Conservation (phyloP, 2,888 invertebrate species). For the Tinea semifulvella region DNA sequence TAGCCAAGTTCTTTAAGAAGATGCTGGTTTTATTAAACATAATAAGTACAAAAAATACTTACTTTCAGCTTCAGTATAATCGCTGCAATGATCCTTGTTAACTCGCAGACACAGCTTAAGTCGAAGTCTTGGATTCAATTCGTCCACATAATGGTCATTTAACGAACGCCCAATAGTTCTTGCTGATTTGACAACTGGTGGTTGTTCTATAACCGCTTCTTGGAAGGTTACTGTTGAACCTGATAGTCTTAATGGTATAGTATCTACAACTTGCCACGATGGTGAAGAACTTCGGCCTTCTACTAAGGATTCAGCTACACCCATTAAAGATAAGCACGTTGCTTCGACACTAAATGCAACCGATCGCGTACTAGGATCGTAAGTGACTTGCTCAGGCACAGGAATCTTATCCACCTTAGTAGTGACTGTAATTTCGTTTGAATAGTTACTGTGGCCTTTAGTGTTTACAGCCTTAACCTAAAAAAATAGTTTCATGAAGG, state of each 20-base stretch:
- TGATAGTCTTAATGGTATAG: constrained; percentile 75
- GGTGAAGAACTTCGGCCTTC: constrained; percentile 49
- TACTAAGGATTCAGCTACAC: constrained; percentile 76
- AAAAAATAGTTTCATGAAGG: constrained; percentile 17
- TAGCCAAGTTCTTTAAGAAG: no score
- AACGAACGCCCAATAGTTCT: constrained; percentile 52
- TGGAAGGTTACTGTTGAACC: constrained; percentile 75
- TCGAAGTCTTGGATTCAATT: constrained; percentile 74
- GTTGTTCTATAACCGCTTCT: constrained; percentile 74
- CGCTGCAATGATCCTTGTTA: constrained; percentile 84
- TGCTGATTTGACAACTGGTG: constrained; percentile 37
- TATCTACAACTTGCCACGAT: constrained; percentile 71
- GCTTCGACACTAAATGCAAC: constrained; percentile 82
- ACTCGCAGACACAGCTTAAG: constrained; percentile 84
- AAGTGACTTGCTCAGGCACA: constrained; percentile 81
- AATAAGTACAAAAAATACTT: constrained; percentile 43
- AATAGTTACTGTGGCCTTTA: constrained; percentile 87
- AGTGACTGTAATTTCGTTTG: constrained; percentile 81
- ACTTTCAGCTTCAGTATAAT: constrained; percentile 85
- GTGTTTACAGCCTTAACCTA: constrained; percentile 88
- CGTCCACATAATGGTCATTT: constrained; percentile 60
- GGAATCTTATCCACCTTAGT: constrained; percentile 88
- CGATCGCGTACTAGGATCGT: constrained; percentile 79
- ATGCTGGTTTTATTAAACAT: no score
- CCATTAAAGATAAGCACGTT: constrained; percentile 80